Base-by-base conservation (phyloP, 2,888 invertebrate genomes). In the Ectemnius lituratus region DNA sequence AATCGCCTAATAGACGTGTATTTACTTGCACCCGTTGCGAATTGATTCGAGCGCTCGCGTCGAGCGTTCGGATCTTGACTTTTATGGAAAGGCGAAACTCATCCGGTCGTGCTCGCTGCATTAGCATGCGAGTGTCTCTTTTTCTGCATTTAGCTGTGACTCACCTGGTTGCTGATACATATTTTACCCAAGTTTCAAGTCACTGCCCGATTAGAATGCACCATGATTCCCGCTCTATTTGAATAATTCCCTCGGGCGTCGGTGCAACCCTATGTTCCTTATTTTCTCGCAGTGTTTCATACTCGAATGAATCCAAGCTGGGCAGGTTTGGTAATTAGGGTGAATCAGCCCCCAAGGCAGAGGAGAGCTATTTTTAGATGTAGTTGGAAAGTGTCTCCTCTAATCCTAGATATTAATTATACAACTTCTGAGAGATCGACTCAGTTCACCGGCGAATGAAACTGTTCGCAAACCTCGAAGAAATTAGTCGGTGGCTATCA, bases 241-340 rank as follows among this genome's bases (percentile, higher is more conserved):
- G 78, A 81, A 76, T 76, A 81, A 81, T 79, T 73, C 56, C 56
- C 63, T 0, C 45, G 68, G 64, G 72, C 52, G 70, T 62, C 62
- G n/a, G 72, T 37, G 37, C 37, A 46, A 64, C 60, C 27, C 47
- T 47, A 28, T 28, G 64, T 63, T 65, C 61, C 66, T 79, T 74
- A 74, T 71, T 71, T 37, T 37, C 37, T 37, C 37, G 37, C 37
- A 69, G 52, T 71, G 58, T 73, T 76, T 81, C 58, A 70, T 67
- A 49, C 65, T 46, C 70, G 69, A 63, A 65, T 74, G 75, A 75
- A 76, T 37, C 37, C 81, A 73, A 73, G 79, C 70, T 66, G 64
- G 72, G 66, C 74, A 73, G 62, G 68, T 75, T 74, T 75, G 60
- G 62, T 77, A 77, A 81, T 74, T 70, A 67, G 60, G 52, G 56